These are phyloP conservation scores for Cryptops parisi DNA, from an alignment of 2,888 invertebrate genomes.

Conservation along the genomic window DNA sequence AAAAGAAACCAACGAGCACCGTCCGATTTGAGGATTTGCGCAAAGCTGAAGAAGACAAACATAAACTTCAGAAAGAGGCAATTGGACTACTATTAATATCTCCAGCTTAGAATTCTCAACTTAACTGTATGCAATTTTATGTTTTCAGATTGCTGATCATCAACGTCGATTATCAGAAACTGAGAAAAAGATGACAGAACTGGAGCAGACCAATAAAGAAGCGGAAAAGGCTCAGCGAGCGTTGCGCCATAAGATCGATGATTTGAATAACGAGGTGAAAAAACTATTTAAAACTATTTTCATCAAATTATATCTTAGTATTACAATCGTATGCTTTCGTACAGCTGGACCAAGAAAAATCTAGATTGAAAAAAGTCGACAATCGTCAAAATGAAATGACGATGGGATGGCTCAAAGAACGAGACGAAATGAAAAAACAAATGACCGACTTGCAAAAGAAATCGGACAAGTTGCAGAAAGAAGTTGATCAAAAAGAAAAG, in stretches of 20 bases:
- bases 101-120: too few species aligned
- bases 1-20: constrained; percentile 34
- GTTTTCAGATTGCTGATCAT: constrained; percentile 45
- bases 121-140: constrained; percentile 2
- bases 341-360: constrained; percentile 25
- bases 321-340: background rate
- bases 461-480: constrained; percentile 22
- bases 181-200: constrained; percentile 39
- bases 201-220: constrained; percentile 29
- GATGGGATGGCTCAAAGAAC: constrained; percentile 25
- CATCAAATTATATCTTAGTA: too few species aligned
- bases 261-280: constrained; percentile 8
- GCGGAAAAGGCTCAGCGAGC: constrained; percentile 8
- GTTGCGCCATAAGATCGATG: constrained; percentile 14
- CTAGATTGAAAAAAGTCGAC: constrained; percentile 23
- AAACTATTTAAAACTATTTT: too few species aligned
- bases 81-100: too few species aligned
- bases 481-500: constrained; percentile 38
- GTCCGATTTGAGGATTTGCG: constrained; percentile 16
- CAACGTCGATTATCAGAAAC: constrained; percentile 48
- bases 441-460: constrained; percentile 22
- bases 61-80: constrained; percentile 45
- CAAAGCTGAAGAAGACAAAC: constrained; percentile 39
- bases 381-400: constrained; percentile 26
- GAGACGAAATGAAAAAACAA: constrained; percentile 25